Percentiles rank a stretch among this genome's conserved stretches.
Conservation (phyloP, 2,797 vertebrate genomes). For the Fistularia tabacaria region DNA sequence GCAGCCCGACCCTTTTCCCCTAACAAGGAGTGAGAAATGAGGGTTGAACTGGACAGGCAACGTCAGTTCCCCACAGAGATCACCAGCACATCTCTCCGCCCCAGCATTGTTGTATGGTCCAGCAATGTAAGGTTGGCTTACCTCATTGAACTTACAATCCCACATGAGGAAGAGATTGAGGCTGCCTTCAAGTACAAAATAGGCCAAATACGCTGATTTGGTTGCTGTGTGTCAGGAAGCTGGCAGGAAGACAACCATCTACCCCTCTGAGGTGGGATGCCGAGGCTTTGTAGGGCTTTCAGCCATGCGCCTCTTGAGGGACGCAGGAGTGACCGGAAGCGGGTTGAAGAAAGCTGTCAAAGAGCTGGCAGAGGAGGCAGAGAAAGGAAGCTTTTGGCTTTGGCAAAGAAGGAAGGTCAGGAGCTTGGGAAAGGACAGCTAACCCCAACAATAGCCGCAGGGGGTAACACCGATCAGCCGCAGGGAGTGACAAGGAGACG, state of each 20-base stretch:
- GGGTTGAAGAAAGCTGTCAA: neutral
- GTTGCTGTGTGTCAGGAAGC: slow-evolving; percentile 4
- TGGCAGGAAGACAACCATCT: slow-evolving; percentile 12
- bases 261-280: slow-evolving; percentile 4
- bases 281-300: neutral
- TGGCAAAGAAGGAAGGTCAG: slow-evolving; percentile 1
- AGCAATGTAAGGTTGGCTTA: too few relatives aligned
- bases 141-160: too few relatives aligned
- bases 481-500: too few relatives aligned
- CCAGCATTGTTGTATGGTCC: too few relatives aligned
- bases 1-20: too few relatives aligned
- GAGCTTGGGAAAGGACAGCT: neutral
- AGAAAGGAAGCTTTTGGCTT: neutral
- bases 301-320: neutral
- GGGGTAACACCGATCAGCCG: too few relatives aligned
- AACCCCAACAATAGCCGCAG: too few relatives aligned
- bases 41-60: too few relatives aligned
- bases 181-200: neutral
- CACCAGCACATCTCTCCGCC: too few relatives aligned
- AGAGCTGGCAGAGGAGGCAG: neutral
- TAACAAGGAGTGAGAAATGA: too few relatives aligned
- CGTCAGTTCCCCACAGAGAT: too few relatives aligned
- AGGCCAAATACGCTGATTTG: slow-evolving; percentile 20
- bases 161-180: neutral
- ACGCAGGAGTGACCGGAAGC: neutral